phyloP scores from a whole-genome alignment of 2,888 invertebrate genomes.

The Anthrax anthrax region DNA sequence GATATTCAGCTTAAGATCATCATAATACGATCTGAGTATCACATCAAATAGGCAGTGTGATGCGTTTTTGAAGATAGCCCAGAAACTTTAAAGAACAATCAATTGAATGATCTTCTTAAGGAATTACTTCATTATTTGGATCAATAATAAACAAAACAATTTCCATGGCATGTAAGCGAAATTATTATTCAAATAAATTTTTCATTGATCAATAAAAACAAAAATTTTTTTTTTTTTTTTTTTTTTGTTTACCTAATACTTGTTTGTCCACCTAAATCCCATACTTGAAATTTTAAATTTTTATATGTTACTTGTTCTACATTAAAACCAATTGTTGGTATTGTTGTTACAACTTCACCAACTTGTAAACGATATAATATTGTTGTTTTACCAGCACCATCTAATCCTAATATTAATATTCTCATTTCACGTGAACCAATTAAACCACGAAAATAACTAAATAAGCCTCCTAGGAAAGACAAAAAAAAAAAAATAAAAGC shows the following conservation, averaged over 20 bases:
- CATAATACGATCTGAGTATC: no score
- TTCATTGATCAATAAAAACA: no score
- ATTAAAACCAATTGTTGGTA: conserved; percentile 96
- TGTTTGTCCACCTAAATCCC: conserved; percentile 98
- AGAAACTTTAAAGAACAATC: no score
- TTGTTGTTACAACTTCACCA: conserved; percentile 96
- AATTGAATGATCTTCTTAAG: no score
- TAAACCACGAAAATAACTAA: conserved; percentile 92
- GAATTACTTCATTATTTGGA: no score
- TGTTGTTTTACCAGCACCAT: conserved; percentile 98
- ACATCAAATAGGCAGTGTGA: no score
- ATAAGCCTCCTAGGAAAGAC: conserved; percentile 62
- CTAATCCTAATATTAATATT: conserved; percentile 92
- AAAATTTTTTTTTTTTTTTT: no score
- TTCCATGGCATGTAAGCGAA: no score
- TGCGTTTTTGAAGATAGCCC: no score
- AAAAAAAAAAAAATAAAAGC: neutral
- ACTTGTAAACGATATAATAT: conserved; percentile 96
- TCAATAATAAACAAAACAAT: no score
- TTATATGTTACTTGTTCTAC: conserved; percentile 98
- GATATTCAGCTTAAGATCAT: no score
- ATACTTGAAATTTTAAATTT: conserved; percentile 98
- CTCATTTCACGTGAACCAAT: conserved; percentile 96
- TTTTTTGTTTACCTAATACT: conserved; percentile 84
- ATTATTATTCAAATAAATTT: no score